Evolutionary conservation across 2,888 invertebrate genomes (phyloP), one percentile per base, ranked within the genome.

Genomic region (Clepsis dumicolana): DNA sequence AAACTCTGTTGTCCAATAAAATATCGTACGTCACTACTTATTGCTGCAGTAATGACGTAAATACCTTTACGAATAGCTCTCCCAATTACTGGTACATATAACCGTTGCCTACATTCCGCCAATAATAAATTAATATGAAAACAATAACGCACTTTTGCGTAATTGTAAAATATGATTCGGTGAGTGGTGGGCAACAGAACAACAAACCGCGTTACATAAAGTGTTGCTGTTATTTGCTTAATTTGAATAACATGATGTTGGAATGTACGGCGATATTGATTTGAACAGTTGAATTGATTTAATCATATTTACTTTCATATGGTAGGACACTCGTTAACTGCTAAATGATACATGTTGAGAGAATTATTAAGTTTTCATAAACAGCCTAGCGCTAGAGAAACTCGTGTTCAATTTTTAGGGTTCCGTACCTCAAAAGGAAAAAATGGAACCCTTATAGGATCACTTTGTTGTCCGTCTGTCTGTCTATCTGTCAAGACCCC

Each of bases 151-250:
- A 59, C 59, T 83, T 84, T 82, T 80, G 76, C 78, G 80, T 82
- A 82, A 86, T 80, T 82, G 78, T 78, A 78, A 81, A 81, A 78
- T 79, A 83, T 87, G 85, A 83, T 87, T 84, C 81, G 79, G 10
- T 48, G 10, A 18, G 41, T 12, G 48, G 79, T 70, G 71, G 64
- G 66, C 73, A 70, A 71, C 61, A 53, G 38, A 61, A 65, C 67
- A 62, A 62, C 81, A 82, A 67, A 66, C 63, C 83, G 82, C 84
- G 82, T 83, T 82, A 83, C 83, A 81, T 84, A 83, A 81, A 82
- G 82, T 81, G 82, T 80, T 74, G 75, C 71, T 75, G 75, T 77
- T 82, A 84, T 86, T 85, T 84, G 79, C 84, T 83, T 85, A 84
- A 83, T 82, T 64, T 53, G 10, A 54, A 54, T 56, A 12, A 25